A percentile compares a stretch with the other conserved stretches of the same genome.
phyloP scores from a whole-genome alignment of 2,113 vertebrate genomes.

The Sciurus niger region DNA sequence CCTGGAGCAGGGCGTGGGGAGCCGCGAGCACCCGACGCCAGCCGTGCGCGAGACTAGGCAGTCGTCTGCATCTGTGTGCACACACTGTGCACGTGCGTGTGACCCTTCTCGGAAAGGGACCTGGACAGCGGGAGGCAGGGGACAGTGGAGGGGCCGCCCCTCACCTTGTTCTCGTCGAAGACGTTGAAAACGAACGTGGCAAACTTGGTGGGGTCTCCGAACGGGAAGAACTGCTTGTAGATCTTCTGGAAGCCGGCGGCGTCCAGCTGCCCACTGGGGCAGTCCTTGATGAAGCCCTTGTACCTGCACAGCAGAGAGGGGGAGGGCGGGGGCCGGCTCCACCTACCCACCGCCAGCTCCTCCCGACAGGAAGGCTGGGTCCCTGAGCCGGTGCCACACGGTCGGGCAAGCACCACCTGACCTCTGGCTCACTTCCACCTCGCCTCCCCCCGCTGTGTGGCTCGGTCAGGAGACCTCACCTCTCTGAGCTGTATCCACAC shows the following conservation, averaged over 20 bases:
- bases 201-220: slow-evolving; percentile 97
- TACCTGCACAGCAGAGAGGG: slow-evolving; percentile 89
- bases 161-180: slow-evolving; percentile 98
- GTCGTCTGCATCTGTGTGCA: too few relatives aligned
- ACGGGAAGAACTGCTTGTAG: slow-evolving; percentile 98
- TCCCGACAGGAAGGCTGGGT: accelerated
- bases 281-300: slow-evolving; percentile 99
- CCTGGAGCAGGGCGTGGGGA: too few relatives aligned
- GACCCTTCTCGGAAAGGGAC: not conserved
- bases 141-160: not conserved
- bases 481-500: not conserved
- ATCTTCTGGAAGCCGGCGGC: slow-evolving; percentile 98
- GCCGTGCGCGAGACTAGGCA: too few relatives aligned
- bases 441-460: not conserved
- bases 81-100: too few relatives aligned
- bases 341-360: not conserved
- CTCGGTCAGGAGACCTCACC: not conserved
- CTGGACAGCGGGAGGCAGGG: not conserved
- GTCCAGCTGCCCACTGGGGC: slow-evolving; percentile 97
- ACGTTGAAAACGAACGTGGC: slow-evolving; percentile 99
- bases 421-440: not conserved
- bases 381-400: not conserved
- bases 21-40: too few relatives aligned
- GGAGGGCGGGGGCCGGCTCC: not conserved
- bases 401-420: not conserved